These are phyloP conservation scores for Drosophila merina DNA, from an alignment of 2,888 invertebrate species.

Conservation along the genomic window DNA sequence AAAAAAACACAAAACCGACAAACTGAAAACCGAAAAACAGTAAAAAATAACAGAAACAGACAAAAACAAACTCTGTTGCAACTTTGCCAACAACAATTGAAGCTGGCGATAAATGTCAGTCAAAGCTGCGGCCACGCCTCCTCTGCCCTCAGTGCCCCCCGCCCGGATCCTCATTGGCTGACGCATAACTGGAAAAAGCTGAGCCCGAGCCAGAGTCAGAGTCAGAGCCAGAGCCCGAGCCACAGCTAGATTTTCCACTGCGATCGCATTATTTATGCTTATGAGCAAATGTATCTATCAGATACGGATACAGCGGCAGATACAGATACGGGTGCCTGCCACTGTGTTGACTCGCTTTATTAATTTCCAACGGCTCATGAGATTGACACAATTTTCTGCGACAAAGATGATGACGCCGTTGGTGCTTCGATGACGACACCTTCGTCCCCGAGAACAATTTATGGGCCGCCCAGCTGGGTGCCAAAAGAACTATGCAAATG, in stretches of 20 bases:
- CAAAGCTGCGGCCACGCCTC: constrained; percentile 63
- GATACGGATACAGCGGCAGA: constrained; percentile 48
- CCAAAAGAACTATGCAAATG: constrained; percentile 34
- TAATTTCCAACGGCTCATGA: constrained; percentile 56
- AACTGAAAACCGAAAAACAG: constrained; percentile 23
- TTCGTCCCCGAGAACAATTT: constrained; percentile 24
- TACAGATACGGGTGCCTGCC: constrained; percentile 8
- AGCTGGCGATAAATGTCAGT: constrained; percentile 78
- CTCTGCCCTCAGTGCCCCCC: constrained; percentile 7
- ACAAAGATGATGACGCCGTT: constrained; percentile 47
- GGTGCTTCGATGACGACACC: neutral
- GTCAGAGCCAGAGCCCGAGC: constrained; percentile 46
- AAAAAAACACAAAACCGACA: constrained; percentile 21
- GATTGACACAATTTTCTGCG: constrained; percentile 67
- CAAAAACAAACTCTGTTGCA: constrained; percentile 51
- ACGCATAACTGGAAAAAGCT: no score
- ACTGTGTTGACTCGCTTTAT: constrained; percentile 51
- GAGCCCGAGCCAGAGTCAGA: no score
- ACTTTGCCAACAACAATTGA: constrained; percentile 50
- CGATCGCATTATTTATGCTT: constrained; percentile 77
- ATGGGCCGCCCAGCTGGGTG: constrained; percentile 26
- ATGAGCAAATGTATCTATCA: constrained; percentile 75
- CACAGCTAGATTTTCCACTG: constrained; percentile 71
- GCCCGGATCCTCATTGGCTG: constrained; percentile 52
- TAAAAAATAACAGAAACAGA: constrained; percentile 25